Percentiles rank a stretch among this genome's conserved stretches.
phyloP scores from a whole-genome alignment of 2,113 vertebrate species.

The Aphyosemion australe region DNA sequence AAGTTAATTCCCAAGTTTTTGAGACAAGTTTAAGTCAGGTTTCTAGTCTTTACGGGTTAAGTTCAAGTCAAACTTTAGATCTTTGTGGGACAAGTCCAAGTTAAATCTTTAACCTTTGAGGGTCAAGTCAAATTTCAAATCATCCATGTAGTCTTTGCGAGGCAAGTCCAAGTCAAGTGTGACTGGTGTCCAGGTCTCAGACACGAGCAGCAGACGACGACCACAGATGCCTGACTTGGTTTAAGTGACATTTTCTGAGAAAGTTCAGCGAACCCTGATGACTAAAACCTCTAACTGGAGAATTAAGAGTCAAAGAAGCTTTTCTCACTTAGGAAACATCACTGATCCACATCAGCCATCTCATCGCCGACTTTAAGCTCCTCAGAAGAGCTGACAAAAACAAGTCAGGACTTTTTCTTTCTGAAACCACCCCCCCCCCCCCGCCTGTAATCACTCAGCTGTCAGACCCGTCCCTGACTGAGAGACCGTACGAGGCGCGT shows the following conservation, averaged over 20 bases:
- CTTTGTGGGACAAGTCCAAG: too few species aligned
- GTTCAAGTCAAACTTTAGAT: too few species aligned
- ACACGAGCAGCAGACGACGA: slow-evolving; percentile 17
- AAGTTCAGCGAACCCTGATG: slow-evolving; percentile 65
- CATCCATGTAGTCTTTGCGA: too few species aligned
- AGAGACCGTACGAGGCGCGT: slow-evolving; percentile 14
- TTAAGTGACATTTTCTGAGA: slow-evolving; percentile 55
- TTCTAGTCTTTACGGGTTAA: too few species aligned
- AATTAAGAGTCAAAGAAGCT: slow-evolving; percentile 68
- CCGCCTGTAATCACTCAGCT: slow-evolving; percentile 44
- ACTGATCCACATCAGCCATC: slow-evolving; percentile 63
- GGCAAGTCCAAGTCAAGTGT: too few species aligned
- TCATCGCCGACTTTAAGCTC: slow-evolving; percentile 45
- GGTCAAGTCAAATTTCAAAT: too few species aligned
- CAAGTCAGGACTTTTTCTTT: slow-evolving; percentile 35
- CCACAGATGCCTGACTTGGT: slow-evolving; percentile 48
- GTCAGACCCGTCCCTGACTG: slow-evolving; percentile 24
- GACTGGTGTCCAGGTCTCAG: too few species aligned
- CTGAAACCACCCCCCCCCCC: slow-evolving; percentile 29
- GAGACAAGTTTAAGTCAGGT: too few species aligned
- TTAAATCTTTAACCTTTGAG: too few species aligned
- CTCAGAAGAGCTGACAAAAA: slow-evolving; percentile 51
- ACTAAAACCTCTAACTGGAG: slow-evolving; percentile 69
- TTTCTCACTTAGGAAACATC: slow-evolving; percentile 61
- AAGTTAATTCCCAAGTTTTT: too few species aligned